A percentile compares a stretch with the other conserved stretches of the same genome.
These are phyloP conservation scores for Archips crataeganus DNA, from an alignment of 2,888 invertebrate genomes.

Conservation along the genomic window DNA sequence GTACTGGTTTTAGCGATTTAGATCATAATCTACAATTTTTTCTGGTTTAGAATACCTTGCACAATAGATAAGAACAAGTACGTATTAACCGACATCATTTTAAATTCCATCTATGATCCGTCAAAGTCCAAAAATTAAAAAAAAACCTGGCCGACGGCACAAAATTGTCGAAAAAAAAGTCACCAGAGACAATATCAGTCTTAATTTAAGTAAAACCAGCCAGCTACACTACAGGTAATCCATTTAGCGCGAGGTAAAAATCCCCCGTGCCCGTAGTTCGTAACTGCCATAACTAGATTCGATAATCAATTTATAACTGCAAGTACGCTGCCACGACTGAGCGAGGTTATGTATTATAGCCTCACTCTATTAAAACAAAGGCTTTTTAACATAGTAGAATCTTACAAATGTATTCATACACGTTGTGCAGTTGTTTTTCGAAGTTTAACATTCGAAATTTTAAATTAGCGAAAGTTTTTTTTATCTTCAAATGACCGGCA, in stretches of 20 bases:
- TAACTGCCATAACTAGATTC: slow-evolving; percentile 83
- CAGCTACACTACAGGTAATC: slow-evolving; percentile 41
- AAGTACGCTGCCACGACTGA: slow-evolving; percentile 38
- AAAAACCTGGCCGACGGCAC: slow-evolving; percentile 28
- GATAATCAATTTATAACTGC: slow-evolving; percentile 76
- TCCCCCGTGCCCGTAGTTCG: slow-evolving; percentile 67
- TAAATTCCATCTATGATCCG: background rate
- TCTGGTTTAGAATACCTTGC: background rate
- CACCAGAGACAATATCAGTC: slow-evolving; percentile 41
- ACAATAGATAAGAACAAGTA: background rate
- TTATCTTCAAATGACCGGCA: too few relatives aligned
- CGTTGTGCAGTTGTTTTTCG: background rate
- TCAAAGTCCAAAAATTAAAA: background rate
- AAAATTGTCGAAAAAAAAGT: slow-evolving; percentile 20
- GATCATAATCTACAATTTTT: slow-evolving; percentile 10
- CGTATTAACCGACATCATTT: background rate
- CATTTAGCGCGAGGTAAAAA: slow-evolving; percentile 39
- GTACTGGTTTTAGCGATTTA: slow-evolving; percentile 13
- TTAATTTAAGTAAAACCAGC: slow-evolving; percentile 40
- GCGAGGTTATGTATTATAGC: slow-evolving; percentile 21
- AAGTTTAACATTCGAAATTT: background rate
- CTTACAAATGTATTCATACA: background rate
- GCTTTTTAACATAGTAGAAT: background rate
- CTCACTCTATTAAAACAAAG: background rate
- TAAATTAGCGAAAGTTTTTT: too few relatives aligned